Evolutionary conservation across 2,888 invertebrate genomes (phyloP), one percentile per base, ranked within the genome.

Genomic region (Drosophila algonquin): DNA sequence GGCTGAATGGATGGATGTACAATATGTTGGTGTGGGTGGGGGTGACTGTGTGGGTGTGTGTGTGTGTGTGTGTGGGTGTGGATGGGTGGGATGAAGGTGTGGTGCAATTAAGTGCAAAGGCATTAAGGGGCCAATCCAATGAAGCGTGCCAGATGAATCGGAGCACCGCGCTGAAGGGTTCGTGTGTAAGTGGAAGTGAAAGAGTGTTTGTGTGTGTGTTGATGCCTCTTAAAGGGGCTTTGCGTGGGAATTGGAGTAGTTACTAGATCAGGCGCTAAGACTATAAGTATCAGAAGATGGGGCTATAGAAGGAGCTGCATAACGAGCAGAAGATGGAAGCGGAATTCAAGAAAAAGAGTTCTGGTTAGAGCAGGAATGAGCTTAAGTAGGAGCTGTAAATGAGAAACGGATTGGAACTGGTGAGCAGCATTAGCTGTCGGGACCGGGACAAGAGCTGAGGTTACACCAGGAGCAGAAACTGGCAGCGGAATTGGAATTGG

Each of bases 41-140:
- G 6, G 44, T 9, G 14, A 9, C 45, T 55, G 27, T 44, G 4
- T 14, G 44, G 8, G 8, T 9, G 54, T 55, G n/a, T 44, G 4
- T 14, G 44, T 55, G 27, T 44, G 4, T 14, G 44, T n/a, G n/a
- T n/a, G n/a, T n/a, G 27, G 27, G 6, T 21, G 40, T 27, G 27
- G 30, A 1, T 14, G 54, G 40, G 10, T 32, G 44, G 14, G 9
- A 12, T 67, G 69, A 56, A 67, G 24, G 2, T 24, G 30, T 44
- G 27, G 24, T 68, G 70, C 69, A 68, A 69, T 68, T 69, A 68
- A 57, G 69, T 68, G 69, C 67, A 68, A 57, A 68, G 57, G 27
- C 67, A 69, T 67, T 69, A 68, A 69, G 52, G 57, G 69, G 67
- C 69, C 69, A 69, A 68, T 57, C 69, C 69, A 57, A 68, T 68